Conservation (phyloP, 2,797 vertebrate species). For the Aldrovandia affinis region DNA sequence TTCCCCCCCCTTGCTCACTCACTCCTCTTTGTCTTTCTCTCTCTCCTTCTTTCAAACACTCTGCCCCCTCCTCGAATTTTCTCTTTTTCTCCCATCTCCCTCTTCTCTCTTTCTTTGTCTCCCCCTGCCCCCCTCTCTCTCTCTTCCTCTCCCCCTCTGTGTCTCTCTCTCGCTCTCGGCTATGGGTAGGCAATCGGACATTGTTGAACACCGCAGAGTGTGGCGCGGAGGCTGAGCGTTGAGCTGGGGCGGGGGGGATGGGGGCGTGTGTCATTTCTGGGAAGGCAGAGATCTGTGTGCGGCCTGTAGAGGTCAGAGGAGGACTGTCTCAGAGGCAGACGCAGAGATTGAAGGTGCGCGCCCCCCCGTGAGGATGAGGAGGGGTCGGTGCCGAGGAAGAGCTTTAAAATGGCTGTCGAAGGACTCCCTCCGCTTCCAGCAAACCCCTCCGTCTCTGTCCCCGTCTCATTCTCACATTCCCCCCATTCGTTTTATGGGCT, state of each 20-base stretch:
- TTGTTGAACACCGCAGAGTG: neutral
- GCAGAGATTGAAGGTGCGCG: neutral
- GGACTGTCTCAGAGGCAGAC: constrained; percentile 36
- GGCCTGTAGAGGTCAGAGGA: constrained; percentile 34
- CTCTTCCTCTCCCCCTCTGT: neutral
- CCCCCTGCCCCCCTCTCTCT: no score
- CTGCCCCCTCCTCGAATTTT: neutral
- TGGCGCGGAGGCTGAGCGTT: neutral
- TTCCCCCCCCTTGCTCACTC: neutral
- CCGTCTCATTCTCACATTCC: no score
- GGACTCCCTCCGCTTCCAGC: neutral
- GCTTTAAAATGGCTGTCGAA: neutral
- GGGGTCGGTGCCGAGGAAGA: neutral
- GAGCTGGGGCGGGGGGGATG: neutral
- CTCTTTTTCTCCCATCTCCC: neutral
- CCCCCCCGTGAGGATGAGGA: neutral
- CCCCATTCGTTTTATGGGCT: no score
- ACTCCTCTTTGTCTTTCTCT: constrained; percentile 18
- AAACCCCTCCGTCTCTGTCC: neutral
- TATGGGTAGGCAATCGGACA: neutral
- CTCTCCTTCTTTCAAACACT: constrained; percentile 25
- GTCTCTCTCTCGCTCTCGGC: constrained; percentile 10
- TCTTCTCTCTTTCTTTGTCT: neutral
- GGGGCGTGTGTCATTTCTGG: constrained; percentile 31
- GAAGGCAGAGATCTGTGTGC: constrained; percentile 42